Percentiles rank a stretch among this genome's conserved stretches.
Conservation (phyloP, 1,140 invertebrate genomes). For the Coptotermes formosanus region DNA sequence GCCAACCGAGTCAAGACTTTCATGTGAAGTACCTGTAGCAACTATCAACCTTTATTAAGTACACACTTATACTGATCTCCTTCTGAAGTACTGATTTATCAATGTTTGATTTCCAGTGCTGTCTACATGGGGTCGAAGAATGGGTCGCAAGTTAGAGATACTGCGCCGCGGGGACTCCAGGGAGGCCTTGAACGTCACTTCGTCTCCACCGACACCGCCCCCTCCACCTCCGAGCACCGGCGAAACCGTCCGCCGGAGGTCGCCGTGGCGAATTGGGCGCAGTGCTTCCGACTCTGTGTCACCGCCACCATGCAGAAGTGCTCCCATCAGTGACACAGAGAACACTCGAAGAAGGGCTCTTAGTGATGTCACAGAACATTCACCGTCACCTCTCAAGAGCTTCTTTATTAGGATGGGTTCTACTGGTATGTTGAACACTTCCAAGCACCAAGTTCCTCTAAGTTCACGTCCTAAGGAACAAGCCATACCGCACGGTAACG, state of each 20-base stretch:
- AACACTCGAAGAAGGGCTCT: slow-evolving; percentile 12
- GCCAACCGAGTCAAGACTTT: no score
- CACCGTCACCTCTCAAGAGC: slow-evolving; percentile 64
- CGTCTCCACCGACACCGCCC: not conserved
- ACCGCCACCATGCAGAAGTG: not conserved
- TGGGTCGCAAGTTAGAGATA: slow-evolving; percentile 76
- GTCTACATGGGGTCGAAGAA: slow-evolving; percentile 73
- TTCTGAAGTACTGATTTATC: no score
- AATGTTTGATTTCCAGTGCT: slow-evolving; percentile 54
- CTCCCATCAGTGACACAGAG: not conserved
- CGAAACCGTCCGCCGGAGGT: slow-evolving; percentile 21
- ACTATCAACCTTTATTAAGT: no score
- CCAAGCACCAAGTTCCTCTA: slow-evolving; percentile 47
- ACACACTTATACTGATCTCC: no score
- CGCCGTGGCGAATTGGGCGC: slow-evolving; percentile 50
- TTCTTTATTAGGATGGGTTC: slow-evolving; percentile 74
- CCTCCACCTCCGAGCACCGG: not conserved
- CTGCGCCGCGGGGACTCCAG: slow-evolving; percentile 60
- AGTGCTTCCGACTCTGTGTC: slow-evolving; percentile 46
- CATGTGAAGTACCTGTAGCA: no score
- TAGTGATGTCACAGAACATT: not conserved
- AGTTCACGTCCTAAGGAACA: slow-evolving; percentile 46
- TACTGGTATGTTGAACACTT: slow-evolving; percentile 67
- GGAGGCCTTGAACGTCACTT: not conserved
- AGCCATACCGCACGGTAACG: slow-evolving; percentile 32